Base-by-base conservation (phyloP, 2,888 invertebrate genomes). In the Aromia moschata region DNA sequence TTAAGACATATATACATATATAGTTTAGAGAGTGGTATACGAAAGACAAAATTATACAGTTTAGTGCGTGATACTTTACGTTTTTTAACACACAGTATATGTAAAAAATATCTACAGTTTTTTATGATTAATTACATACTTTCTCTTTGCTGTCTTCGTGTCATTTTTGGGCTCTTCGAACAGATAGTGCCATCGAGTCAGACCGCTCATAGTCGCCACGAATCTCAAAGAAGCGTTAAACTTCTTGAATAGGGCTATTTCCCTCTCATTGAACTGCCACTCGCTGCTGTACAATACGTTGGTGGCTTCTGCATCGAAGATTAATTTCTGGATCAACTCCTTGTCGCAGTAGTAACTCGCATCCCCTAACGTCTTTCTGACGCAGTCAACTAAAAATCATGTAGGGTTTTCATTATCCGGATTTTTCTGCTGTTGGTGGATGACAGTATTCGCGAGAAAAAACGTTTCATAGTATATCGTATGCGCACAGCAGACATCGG, bases 261-360 rank as follows among this genome's bases (percentile, higher is more conserved):
- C 83, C 56, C 46, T 41, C 17, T 62, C 54, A 68, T 67, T 66
- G 71, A 65, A 75, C 60, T 65, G 70, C 76, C 77, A 78, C 17
- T 71, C 68, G 38, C 74, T 73, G 49, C 76, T 70, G 68, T 84
- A 86, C 31, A 83, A 83, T 5, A 81, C 77, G 62, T 84, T 81
- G 0, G 88, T 88, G n/a, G 85, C 85, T 77, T 91, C 92, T 0
- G 95, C 95, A 75, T 96, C 96, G 77, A 95, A 95, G 4, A 95
- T 90, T 18, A 96, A 80, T 61, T 93, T 84, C 70, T 94, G 90
- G 40, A 96, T 89, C 36, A 96, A 81, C 70, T 95, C 93, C 74
- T 89, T 89, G 74, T 94, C 91, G 78, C 93, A 93, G 68, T 92
- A 93, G 75, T 93, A 93, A 67, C 88, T 91, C 62, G 92, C 87